Percentiles rank a stretch among this genome's conserved stretches.
Conservation (phyloP, 2,113 vertebrate species). For the Eubucco bourcierii region DNA sequence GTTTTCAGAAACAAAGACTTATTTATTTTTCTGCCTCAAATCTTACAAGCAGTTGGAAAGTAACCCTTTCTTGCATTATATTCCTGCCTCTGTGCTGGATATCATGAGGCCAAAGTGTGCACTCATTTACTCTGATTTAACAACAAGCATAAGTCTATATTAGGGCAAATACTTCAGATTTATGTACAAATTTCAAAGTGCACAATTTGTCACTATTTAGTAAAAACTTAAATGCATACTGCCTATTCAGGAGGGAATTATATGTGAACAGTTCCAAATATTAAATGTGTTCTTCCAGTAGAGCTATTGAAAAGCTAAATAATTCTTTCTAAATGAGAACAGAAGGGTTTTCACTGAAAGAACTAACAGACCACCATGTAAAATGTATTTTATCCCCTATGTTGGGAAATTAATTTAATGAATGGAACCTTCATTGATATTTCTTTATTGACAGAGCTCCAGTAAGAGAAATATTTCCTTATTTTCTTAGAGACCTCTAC, state of each 20-base stretch:
- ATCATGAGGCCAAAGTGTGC: background rate
- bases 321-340: background rate
- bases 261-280: background rate
- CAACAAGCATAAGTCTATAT: background rate
- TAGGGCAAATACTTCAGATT: background rate
- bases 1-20: slow-evolving; percentile 45
- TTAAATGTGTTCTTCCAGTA: background rate
- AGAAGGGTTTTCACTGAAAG: background rate
- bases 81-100: background rate
- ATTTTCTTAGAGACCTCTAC: background rate
- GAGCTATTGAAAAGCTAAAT: slow-evolving; percentile 6
- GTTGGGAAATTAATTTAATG: background rate
- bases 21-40: slow-evolving; percentile 45
- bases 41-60: slow-evolving; percentile 9
- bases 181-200: background rate
- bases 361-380: background rate
- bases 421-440: background rate
- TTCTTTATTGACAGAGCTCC: background rate
- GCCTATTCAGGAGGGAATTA: background rate
- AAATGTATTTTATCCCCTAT: slow-evolving; percentile 17
- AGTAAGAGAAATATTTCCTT: background rate
- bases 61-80: background rate
- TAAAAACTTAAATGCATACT: background rate
- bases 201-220: background rate
- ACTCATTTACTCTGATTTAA: background rate